These are phyloP conservation scores for Zaprionus vittiger DNA, from an alignment of 1,140 invertebrate species.

Conservation along the genomic window DNA sequence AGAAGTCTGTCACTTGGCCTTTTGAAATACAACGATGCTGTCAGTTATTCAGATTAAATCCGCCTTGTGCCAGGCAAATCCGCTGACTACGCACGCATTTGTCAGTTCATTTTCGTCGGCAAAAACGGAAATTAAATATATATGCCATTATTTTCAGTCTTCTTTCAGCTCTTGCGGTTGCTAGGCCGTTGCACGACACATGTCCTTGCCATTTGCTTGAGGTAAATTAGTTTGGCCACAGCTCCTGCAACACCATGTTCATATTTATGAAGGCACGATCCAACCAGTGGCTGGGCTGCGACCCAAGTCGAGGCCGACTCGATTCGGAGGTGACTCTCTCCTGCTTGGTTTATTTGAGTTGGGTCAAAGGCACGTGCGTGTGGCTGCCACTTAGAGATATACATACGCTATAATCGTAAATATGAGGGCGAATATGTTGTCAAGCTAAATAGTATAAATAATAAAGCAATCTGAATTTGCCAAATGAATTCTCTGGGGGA, in stretches of 20 bases:
- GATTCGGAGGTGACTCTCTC: slow-evolving; percentile 16
- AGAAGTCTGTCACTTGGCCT: slow-evolving; percentile 27
- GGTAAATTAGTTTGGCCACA: slow-evolving; percentile 53
- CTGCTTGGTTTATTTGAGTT: slow-evolving; percentile 17
- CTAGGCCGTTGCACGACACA: slow-evolving; percentile 46
- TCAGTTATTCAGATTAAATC: slow-evolving; percentile 29
- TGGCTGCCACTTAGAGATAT: slow-evolving; percentile 15
- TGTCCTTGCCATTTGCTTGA: slow-evolving; percentile 58
- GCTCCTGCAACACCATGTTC: slow-evolving; percentile 32
- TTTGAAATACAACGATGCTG: slow-evolving; percentile 59
- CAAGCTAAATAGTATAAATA: slow-evolving; percentile 30
- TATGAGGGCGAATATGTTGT: slow-evolving; percentile 20
- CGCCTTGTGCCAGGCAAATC: slow-evolving; percentile 17
- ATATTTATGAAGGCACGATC: slow-evolving; percentile 57
- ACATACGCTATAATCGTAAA: slow-evolving; percentile 39
- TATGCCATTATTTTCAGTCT: slow-evolving; percentile 52
- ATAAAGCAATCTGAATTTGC: slow-evolving; percentile 25
- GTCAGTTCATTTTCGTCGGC: slow-evolving; percentile 40
- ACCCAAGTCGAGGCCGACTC: slow-evolving; percentile 18
- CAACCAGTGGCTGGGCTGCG: slow-evolving; percentile 5
- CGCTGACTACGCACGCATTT: slow-evolving; percentile 35
- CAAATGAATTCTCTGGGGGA: not conserved
- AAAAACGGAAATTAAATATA: slow-evolving; percentile 76
- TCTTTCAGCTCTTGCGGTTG: not conserved
- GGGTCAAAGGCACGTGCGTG: slow-evolving; percentile 51